Percentiles rank a stretch among this genome's conserved stretches.
Conservation (phyloP, 1,140 invertebrate genomes). For the Laupala kohalensis region DNA sequence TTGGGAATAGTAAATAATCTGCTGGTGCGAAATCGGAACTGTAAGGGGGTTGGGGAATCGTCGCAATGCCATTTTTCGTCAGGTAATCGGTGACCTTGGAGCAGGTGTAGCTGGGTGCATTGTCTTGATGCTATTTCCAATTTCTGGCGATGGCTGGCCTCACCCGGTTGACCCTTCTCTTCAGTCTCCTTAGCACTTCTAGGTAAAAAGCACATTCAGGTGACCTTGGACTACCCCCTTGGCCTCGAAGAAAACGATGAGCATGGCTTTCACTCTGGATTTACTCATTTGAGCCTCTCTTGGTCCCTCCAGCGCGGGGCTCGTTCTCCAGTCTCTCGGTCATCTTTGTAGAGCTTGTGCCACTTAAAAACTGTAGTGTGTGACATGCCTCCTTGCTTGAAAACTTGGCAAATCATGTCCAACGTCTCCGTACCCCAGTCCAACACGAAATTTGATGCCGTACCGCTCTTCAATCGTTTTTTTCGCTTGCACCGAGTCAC, state of each 20-base stretch:
- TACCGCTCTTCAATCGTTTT: too few species aligned
- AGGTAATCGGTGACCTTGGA: constrained; percentile 1
- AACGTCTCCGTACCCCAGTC: too few species aligned
- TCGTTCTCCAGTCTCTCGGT: too few species aligned
- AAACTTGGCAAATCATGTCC: too few species aligned
- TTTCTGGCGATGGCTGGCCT: constrained; percentile 3
- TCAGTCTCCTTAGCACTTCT: constrained; percentile 3
- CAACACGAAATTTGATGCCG: too few species aligned
- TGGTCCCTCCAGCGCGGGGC: too few species aligned
- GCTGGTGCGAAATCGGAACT: background rate
- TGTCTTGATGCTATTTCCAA: constrained; percentile 9
- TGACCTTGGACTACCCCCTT: background rate
- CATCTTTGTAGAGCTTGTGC: too few species aligned
- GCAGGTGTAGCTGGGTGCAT: constrained; percentile 11
- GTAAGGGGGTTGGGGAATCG: constrained; percentile 4
- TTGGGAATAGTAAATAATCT: constrained; percentile 6
- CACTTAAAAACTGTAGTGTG: too few species aligned
- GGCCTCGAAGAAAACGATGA: constrained; percentile 10
- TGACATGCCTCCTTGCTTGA: too few species aligned
- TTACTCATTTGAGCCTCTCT: constrained; percentile 2
- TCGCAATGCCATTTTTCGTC: constrained; percentile 8
- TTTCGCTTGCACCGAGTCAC: too few species aligned
- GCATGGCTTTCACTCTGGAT: constrained; percentile 9
- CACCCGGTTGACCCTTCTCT: constrained; percentile 6
- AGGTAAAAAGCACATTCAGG: constrained; percentile 3